Conservation (phyloP, 2,888 invertebrate genomes). For the Orgyia antiqua region DNA sequence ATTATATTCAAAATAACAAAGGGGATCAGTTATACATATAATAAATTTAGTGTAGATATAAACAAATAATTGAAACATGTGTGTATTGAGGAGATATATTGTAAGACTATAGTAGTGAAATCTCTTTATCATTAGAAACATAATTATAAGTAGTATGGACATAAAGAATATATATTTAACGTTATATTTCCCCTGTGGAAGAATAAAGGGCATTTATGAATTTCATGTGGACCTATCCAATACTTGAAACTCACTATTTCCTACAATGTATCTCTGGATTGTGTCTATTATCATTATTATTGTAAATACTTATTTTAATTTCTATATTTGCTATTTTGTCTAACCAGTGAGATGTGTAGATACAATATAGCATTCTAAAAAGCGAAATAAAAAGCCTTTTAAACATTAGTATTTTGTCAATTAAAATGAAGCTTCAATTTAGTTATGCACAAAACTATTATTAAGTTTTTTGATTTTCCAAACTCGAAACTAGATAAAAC, state of each 20-base stretch:
- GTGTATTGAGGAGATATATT: conserved; percentile 65
- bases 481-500: no score
- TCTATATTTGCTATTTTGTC: no score
- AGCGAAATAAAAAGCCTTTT: no score
- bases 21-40: conserved; percentile 78
- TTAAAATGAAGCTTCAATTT: no score
- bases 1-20: conserved; percentile 61
- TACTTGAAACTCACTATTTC: conserved; percentile 50
- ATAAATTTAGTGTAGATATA: conserved; percentile 76
- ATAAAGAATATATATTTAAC: conserved; percentile 56
- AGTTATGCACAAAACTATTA: no score
- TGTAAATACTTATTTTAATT: conserved; percentile 50
- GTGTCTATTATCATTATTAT: conserved; percentile 44
- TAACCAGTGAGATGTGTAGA: no score
- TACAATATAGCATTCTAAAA: no score
- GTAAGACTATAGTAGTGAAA: conserved; percentile 61
- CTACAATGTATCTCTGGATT: conserved; percentile 53
- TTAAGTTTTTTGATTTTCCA: no score
- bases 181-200: conserved; percentile 55
- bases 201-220: conserved; percentile 69
- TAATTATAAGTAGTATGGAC: conserved; percentile 62
- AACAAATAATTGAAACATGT: conserved; percentile 42
- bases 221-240: conserved; percentile 46
- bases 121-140: conserved; percentile 66
- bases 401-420: no score